Evolutionary conservation across 2,113 vertebrate genomes (phyloP), one percentile per base, ranked within the genome.

Genomic region (Perca schrenkii): DNA sequence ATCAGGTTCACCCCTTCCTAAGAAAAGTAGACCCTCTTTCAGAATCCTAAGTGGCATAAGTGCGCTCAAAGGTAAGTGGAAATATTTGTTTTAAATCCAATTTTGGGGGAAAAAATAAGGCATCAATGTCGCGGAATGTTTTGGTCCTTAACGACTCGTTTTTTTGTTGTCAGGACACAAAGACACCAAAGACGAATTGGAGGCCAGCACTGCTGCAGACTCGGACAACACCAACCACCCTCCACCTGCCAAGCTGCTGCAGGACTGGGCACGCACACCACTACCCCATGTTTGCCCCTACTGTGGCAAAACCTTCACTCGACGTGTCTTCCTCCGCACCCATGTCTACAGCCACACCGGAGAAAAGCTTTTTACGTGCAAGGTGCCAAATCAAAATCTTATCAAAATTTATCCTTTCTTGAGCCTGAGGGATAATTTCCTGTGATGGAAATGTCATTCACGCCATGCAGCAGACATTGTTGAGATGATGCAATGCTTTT

Each of bases 301-400:
- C 84, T 98, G 97, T 10, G 96, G 96, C 13, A 97, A 97, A 83
- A 96, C 95, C 81, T 98, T 98, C 93, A 97, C 97, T 8, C 95
- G 97, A 2, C 96, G 97, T 0, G 96, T 96, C 8, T 97, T 97
- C 17, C 96, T 98, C 22, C 97, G 97, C 2, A 97, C 97, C 40
- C 97, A 98, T 21, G 97, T 98, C 82, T 96, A 95, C 88, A 97
- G 96, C 4, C 97, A 98, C 93, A 98, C 97, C 0, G 97, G 97
- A 14, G 96, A 98, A 80, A 96, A 97, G 77, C 96, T 97, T 8
- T 98, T 96, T 86, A 95, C 94, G 6, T 98, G 97, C 93, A 96
- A 96, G 53, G 94, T 94, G 86, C 22, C 77, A 68, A 43, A 11
- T 89, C 56, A 54, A 12, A 71, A 40, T 63, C 54, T 4, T 43